Evolutionary conservation across 2,113 vertebrate species (phyloP).

Genomic region (Pterocles gutturalis): DNA sequence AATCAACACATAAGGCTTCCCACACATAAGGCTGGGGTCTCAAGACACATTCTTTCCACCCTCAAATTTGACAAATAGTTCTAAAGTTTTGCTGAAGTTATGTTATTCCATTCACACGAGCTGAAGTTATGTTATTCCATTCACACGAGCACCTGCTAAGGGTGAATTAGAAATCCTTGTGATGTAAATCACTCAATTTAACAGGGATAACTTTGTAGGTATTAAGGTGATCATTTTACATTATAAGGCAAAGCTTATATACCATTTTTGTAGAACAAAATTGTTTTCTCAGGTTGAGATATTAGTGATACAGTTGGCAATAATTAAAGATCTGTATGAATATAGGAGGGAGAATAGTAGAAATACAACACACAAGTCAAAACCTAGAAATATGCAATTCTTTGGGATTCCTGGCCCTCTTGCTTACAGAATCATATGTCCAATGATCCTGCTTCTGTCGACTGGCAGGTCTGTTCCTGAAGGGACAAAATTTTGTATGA

Average conservation of each 20-base stretch:
- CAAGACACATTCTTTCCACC: not conserved
- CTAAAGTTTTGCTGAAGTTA: not conserved
- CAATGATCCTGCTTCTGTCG: not conserved
- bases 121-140: not conserved
- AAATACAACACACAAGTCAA: not conserved
- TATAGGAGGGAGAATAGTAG: not conserved
- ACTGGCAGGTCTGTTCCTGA: not conserved
- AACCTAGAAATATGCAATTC: not conserved
- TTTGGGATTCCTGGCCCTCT: not conserved
- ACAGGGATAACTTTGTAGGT: not conserved
- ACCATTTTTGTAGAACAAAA: not conserved
- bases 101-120: not conserved
- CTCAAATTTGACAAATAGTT: not conserved
- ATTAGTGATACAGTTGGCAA: not conserved
- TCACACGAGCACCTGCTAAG: not conserved
- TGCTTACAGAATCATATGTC: not conserved
- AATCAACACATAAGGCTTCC: not conserved
- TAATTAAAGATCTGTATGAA: not conserved
- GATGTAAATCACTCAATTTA: not conserved
- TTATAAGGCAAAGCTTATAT: not conserved
- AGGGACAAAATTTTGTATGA: not conserved
- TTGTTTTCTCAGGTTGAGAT: not conserved
- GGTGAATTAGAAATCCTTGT: not conserved
- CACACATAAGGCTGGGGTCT: not conserved
- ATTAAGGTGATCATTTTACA: not conserved